Evolutionary conservation across 2,888 invertebrate genomes (phyloP).

Genomic region (Drosophila mimica): DNA sequence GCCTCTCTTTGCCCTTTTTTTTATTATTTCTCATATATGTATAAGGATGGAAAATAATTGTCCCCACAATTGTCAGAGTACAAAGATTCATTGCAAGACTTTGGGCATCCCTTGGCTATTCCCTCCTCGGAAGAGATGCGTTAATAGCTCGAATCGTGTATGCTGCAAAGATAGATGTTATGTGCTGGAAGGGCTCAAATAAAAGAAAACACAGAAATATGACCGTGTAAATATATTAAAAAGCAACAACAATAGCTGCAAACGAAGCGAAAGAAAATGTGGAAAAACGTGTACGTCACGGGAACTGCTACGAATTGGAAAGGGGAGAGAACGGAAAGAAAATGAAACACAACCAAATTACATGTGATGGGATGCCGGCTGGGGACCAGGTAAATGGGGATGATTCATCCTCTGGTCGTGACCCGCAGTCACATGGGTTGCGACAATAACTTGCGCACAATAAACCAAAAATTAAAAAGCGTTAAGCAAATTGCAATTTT

Average conservation of each 20-base stretch:
- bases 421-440: slow-evolving; percentile 22
- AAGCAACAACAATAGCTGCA: slow-evolving; percentile 21
- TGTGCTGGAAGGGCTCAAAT: slow-evolving; percentile 42
- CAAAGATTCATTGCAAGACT: not conserved
- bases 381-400: slow-evolving; percentile 17
- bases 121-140: slow-evolving; percentile 11
- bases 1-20: not conserved
- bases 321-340: not conserved
- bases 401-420: slow-evolving; percentile 15
- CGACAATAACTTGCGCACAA: slow-evolving; percentile 73
- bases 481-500: slow-evolving; percentile 68
- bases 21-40: not conserved
- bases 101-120: not conserved
- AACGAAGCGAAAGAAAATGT: slow-evolving; percentile 7
- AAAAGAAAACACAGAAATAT: slow-evolving; percentile 64
- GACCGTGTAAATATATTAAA: slow-evolving; percentile 64
- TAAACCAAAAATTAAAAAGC: slow-evolving; percentile 81
- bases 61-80: not conserved
- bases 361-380: slow-evolving; percentile 6
- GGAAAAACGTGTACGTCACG: slow-evolving; percentile 26
- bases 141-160: slow-evolving; percentile 46
- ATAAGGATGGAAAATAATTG: not conserved
- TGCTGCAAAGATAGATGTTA: slow-evolving; percentile 47
- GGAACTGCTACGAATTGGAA: slow-evolving; percentile 5
- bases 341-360: slow-evolving; percentile 22